Evolutionary conservation across 2,113 vertebrate species (phyloP).

Genomic region (Grallaria varia): DNA sequence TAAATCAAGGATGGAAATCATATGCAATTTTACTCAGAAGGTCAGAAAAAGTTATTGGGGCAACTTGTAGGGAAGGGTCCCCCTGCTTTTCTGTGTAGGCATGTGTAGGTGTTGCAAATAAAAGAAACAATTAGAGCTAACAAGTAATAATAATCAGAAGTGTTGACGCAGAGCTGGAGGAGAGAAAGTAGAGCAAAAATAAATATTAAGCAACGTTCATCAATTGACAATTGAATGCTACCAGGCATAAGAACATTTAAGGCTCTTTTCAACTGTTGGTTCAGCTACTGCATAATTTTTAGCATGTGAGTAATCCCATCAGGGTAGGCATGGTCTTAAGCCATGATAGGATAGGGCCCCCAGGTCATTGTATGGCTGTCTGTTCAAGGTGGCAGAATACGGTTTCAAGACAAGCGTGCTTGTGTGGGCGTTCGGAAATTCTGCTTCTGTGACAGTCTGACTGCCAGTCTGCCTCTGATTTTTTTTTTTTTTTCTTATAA

Average conservation of each 20-base stretch:
- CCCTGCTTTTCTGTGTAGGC: not conserved
- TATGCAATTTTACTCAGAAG: not conserved
- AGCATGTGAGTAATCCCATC: slow-evolving; percentile 43
- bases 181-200: slow-evolving; percentile 31
- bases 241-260: slow-evolving; percentile 55
- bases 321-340: slow-evolving; percentile 39
- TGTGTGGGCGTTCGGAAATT: not conserved
- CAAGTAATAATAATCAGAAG: not conserved
- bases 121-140: not conserved
- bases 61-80: not conserved
- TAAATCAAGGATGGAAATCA: not conserved
- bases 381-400: slow-evolving; percentile 15
- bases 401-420: not conserved
- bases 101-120: not conserved
- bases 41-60: not conserved
- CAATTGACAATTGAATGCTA: not conserved
- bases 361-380: slow-evolving; percentile 35
- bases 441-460: slow-evolving; percentile 3
- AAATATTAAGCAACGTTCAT: not conserved
- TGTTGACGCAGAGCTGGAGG: not conserved
- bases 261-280: slow-evolving; percentile 51
- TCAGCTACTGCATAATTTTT: slow-evolving; percentile 41
- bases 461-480: not conserved
- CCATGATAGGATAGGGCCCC: slow-evolving; percentile 30
- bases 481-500: not conserved